Base-by-base conservation (phyloP, 2,113 vertebrate genomes). In the Clupea harengus region DNA sequence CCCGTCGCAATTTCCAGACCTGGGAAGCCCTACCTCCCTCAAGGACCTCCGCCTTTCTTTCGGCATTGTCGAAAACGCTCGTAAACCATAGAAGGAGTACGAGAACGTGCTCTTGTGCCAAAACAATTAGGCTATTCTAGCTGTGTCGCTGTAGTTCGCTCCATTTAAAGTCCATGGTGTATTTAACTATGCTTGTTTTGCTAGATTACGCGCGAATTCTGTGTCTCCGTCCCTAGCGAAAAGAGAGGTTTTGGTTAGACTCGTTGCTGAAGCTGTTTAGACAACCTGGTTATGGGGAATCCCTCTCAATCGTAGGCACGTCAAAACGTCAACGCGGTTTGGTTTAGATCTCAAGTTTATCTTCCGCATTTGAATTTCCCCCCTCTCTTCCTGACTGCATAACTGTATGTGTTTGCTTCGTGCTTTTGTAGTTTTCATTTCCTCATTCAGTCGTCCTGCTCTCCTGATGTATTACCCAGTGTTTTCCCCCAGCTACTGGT, bases 31-130 rank as follows among this genome's bases (percentile, higher is more conserved):
- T 28, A 83, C 83, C 89, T 94, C 94, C 85, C 92, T 91, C 49
- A 91, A 91, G 72, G 88, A 92, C 91, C 89, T 94, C 83, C 93
- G 91, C 89, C 92, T 85, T 90, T 94, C 92, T 89, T 95, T 95
- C 75, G 94, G 94, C 94, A 94, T 94, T 78, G 72, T 28, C 72
- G 44, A 78, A 32, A 15, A 44, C 72, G 28, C 25, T 32, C 32
- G n/a, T 39, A 32, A 78, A 32, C 10, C 28, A 32, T 2, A 78
- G 32, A 15, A 78, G 72, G 25, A 2, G 25, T 32, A 72, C 25
- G 32, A 39, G 10, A 22, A 20, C 6, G 18, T 39, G 28, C 10
- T 44, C 28, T 17, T 5, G 5, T 78, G 13, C 72, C 72, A 78
- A 15, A 78, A 39, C 15, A 78, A 44, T 78, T 15, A 5, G 32